These are phyloP conservation scores for Potamarius usumacintae DNA, from an alignment of 2,113 vertebrate genomes.

Conservation along the genomic window DNA sequence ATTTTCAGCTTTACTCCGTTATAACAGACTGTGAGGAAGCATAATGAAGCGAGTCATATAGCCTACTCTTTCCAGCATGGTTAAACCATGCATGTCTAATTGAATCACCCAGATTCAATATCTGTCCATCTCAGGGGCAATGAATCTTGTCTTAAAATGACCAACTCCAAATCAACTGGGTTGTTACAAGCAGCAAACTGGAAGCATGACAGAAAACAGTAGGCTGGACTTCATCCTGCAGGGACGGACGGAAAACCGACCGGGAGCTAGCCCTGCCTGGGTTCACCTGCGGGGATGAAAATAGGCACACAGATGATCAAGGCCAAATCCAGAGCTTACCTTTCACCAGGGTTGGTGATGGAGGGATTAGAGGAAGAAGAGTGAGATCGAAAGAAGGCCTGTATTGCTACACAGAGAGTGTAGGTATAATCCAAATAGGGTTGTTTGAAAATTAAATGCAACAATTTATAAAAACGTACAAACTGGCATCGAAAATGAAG, in stretches of 20 bases:
- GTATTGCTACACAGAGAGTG: neutral
- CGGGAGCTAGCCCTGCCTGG: neutral
- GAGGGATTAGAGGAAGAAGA: constrained; percentile 60
- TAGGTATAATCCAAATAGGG: neutral
- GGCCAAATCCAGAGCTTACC: constrained; percentile 59
- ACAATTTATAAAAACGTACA: neutral
- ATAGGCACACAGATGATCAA: constrained; percentile 51
- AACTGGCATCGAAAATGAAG: neutral
- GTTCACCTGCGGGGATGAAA: constrained; percentile 33
- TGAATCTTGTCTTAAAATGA: constrained; percentile 9
- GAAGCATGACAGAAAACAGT: neutral
- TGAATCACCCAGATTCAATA: constrained; percentile 63
- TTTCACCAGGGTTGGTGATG: constrained; percentile 57
- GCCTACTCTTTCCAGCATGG: neutral
- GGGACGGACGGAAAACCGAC: constrained; percentile 36
- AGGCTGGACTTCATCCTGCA: neutral
- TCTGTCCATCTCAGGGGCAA: constrained; percentile 21
- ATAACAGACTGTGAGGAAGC: neutral
- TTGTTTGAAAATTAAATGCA: neutral
- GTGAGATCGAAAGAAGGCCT: neutral
- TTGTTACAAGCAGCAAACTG: constrained; percentile 15
- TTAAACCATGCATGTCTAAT: constrained; percentile 66
- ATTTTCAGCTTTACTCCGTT: neutral
- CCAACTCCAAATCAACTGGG: constrained; percentile 45
- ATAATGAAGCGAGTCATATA: neutral